Base-by-base conservation (phyloP, 2,113 vertebrate species). In the Dissostichus mawsoni region DNA sequence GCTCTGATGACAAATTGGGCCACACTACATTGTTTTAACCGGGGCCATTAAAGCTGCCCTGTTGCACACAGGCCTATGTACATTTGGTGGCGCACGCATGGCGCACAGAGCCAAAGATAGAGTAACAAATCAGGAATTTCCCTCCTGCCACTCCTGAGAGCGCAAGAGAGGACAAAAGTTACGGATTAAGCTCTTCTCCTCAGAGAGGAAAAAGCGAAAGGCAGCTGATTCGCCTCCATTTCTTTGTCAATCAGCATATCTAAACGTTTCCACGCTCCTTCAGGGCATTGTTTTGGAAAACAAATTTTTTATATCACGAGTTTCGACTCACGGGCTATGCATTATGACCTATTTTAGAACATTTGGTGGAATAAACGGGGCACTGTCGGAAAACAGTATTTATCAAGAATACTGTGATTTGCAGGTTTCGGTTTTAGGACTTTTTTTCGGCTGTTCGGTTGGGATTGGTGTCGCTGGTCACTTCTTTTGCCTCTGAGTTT, bases 121-220 rank as follows among this genome's bases (percentile, higher is more conserved):
- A 94, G 90, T 92, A 93, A 93, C 91, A 93, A 92, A 94, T 92
- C 91, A 94, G 94, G 94, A 94, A 95, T 95, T 93, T 94, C 93
- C 93, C 92, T 93, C 86, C 79, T 93, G 89, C 93, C 91, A 92
- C 93, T 94, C 93, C 93, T 94, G 93, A 89, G 89, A 90, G 88
- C 83, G 80, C 89, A 74, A 69, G 78, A 73, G 74, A 90, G 80
- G 89, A 90, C 86, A 83, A 57, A 80, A 90, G 86, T 91, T 77
- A 74, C 41, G 79, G 76, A 85, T 75, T 69, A 75, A 77, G 86
- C 70, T 20, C 80, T 72, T 82, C 81, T 93, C 80, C 57, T 81
- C 80, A 2, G 65, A 78, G 76, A 55, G 73, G 14, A 53, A 66
- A 56, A 45, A 65, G 79, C 82, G 59, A 62, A 61, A 70, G 45